phyloP scores from a whole-genome alignment of 2,797 vertebrate species.

The Hydrolagus colliei region DNA sequence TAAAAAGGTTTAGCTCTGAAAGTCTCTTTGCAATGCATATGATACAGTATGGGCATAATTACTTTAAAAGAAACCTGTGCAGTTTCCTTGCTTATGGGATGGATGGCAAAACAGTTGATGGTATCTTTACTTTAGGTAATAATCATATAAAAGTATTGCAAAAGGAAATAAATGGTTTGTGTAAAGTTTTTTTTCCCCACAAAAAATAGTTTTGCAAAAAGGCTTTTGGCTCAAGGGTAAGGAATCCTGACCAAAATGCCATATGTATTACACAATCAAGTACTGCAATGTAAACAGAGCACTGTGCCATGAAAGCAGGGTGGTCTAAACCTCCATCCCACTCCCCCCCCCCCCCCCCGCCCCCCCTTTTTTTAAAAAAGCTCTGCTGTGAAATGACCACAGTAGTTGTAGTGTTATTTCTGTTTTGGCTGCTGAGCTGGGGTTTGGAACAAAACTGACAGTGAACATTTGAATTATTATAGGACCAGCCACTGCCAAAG shows the following conservation, averaged over 20 bases:
- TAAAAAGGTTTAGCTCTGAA: background rate
- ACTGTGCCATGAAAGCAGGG: conserved; percentile 91
- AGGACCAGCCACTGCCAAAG: conserved; percentile 48
- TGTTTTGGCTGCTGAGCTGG: conserved; percentile 60
- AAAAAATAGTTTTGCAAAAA: conserved; percentile 61
- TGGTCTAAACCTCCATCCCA: conserved; percentile 61
- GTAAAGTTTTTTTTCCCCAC: conserved; percentile 30
- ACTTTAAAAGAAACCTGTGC: conserved; percentile 14
- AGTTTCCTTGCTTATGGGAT: conserved; percentile 13
- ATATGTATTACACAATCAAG: conserved; percentile 99
- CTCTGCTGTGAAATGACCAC: conserved; percentile 54
- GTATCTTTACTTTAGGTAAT: conserved; percentile 3
- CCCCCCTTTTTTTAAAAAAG: conserved; percentile 45
- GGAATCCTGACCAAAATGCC: conserved; percentile 91
- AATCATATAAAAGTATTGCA: conserved; percentile 12
- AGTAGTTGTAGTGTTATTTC: conserved; percentile 72
- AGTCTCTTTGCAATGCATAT: too few species aligned
- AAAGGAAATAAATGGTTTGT: conserved; percentile 27
- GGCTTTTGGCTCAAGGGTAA: conserved; percentile 71
- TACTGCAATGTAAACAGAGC: conserved; percentile 95
- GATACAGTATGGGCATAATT: background rate
- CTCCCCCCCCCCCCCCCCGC: conserved; percentile 28
- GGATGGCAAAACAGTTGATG: conserved; percentile 22
- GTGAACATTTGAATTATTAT: conserved; percentile 50
- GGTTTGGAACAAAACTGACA: conserved; percentile 47